A percentile compares a stretch with the other conserved stretches of the same genome.
These are phyloP conservation scores for Lordiphosa andalusiaca DNA, from an alignment of 2,888 invertebrate species.

Conservation along the genomic window DNA sequence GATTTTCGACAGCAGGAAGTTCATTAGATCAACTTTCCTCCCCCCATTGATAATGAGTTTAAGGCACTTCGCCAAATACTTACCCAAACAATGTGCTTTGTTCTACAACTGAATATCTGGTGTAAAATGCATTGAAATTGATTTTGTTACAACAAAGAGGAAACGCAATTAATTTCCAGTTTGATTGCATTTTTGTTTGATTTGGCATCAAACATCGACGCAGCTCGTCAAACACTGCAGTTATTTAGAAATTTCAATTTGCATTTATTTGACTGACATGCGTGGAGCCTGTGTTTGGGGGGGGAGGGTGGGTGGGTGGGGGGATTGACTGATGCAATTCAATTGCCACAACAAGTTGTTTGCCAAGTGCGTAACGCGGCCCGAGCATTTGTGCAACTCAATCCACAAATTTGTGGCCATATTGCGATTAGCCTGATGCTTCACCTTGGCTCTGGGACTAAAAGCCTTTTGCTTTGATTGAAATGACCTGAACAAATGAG, in stretches of 20 bases:
- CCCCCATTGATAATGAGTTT: slow-evolving; percentile 38
- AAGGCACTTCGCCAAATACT: slow-evolving; percentile 17
- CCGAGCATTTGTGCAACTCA: slow-evolving; percentile 16
- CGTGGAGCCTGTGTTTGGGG: neutral
- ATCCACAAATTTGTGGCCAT: slow-evolving; percentile 11
- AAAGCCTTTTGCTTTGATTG: slow-evolving; percentile 42
- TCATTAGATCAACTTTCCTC: slow-evolving; percentile 52
- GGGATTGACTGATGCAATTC: slow-evolving; percentile 14
- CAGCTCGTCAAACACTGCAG: slow-evolving; percentile 35
- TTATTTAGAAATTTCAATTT: slow-evolving; percentile 63
- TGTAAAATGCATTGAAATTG: slow-evolving; percentile 26
- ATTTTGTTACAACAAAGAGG: slow-evolving; percentile 16
- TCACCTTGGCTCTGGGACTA: slow-evolving; percentile 16
- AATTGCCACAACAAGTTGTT: slow-evolving; percentile 39
- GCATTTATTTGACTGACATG: slow-evolving; percentile 25
- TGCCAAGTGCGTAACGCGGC: slow-evolving; percentile 33
- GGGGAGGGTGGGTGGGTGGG: too few species aligned
- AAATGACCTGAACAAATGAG: slow-evolving; percentile 44
- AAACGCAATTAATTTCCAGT: slow-evolving; percentile 49
- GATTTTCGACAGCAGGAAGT: slow-evolving; percentile 53
- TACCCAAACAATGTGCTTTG: slow-evolving; percentile 16
- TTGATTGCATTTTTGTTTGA: slow-evolving; percentile 56
- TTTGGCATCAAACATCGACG: slow-evolving; percentile 22
- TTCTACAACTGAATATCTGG: neutral
- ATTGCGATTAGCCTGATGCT: slow-evolving; percentile 8